Conservation (phyloP, 2,113 vertebrate species). For the Physeter macrocephalus region DNA sequence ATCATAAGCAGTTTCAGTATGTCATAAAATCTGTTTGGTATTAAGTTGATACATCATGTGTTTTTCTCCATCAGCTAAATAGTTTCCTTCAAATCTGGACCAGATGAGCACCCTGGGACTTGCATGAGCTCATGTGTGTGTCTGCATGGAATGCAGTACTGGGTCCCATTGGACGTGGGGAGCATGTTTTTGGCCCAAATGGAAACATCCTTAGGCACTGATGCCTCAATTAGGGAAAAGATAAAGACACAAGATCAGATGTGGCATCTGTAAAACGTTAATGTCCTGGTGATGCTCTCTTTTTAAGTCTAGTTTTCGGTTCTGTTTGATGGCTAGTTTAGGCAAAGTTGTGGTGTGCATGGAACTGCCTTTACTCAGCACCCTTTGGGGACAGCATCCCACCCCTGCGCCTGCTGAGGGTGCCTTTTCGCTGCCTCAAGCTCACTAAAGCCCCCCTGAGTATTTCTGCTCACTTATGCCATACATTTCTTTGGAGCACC, state of each 20-base stretch:
- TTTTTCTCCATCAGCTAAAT: constrained; percentile 81
- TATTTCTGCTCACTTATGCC: not conserved
- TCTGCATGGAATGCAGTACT: constrained; percentile 75
- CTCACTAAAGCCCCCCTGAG: not conserved
- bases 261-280: constrained; percentile 37
- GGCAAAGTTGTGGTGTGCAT: not conserved
- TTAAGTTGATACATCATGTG: constrained; percentile 84
- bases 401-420: too few relatives aligned
- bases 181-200: constrained; percentile 52
- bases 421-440: not conserved
- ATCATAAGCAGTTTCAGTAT: constrained; percentile 78
- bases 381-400: not conserved
- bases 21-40: constrained; percentile 83
- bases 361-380: not conserved
- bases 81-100: constrained; percentile 82
- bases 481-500: not conserved
- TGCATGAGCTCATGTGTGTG: constrained; percentile 81
- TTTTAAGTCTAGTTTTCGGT: not conserved
- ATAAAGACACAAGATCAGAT: constrained; percentile 60
- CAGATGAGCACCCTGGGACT: constrained; percentile 81
- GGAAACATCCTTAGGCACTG: constrained; percentile 57
- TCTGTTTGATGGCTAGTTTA: not conserved
- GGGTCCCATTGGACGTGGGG: constrained; percentile 65
- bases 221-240: constrained; percentile 54
- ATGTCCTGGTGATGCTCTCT: not conserved